Percentiles rank a stretch among this genome's conserved stretches.
Conservation (phyloP, 2,888 invertebrate species). For the Stenchaetothrips biformis region DNA sequence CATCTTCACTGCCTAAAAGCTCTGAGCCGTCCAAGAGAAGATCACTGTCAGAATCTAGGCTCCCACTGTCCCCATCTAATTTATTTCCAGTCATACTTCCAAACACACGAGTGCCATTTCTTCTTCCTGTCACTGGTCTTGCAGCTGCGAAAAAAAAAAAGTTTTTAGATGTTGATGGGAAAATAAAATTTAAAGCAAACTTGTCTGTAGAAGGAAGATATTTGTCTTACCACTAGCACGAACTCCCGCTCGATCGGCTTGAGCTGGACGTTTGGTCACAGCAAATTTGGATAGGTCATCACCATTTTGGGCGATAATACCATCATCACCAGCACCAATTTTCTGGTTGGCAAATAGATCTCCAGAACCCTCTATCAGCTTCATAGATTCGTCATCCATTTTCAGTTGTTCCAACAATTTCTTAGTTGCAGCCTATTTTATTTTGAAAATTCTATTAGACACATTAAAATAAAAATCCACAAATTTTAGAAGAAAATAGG, state of each 20-base stretch:
- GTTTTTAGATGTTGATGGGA: constrained; percentile 3
- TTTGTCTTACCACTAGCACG: constrained; percentile 36
- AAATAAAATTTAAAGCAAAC: background rate
- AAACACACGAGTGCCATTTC: constrained; percentile 36
- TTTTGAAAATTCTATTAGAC: constrained; percentile 12
- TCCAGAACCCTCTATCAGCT: constrained; percentile 36
- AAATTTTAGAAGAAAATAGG: constrained; percentile 24
- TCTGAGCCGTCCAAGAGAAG: constrained; percentile 39
- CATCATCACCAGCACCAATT: background rate
- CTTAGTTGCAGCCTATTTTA: constrained; percentile 36
- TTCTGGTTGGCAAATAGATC: constrained; percentile 28
- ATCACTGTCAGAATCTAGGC: constrained; percentile 39
- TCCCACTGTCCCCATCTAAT: constrained; percentile 35
- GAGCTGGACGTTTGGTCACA: constrained; percentile 24
- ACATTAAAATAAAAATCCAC: constrained; percentile 29
- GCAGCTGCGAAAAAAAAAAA: constrained; percentile 30
- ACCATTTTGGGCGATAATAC: constrained; percentile 16
- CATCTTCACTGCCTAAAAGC: constrained; percentile 33
- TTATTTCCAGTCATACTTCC: constrained; percentile 38
- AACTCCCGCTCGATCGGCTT: constrained; percentile 34
- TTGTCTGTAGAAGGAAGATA: background rate
- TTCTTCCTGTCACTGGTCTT: constrained; percentile 34
- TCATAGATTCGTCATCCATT: constrained; percentile 37
- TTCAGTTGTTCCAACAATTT: constrained; percentile 38
- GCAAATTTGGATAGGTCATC: constrained; percentile 30